Evolutionary conservation across 2,113 vertebrate genomes (phyloP).

Genomic region (Puntigrus tetrazona): DNA sequence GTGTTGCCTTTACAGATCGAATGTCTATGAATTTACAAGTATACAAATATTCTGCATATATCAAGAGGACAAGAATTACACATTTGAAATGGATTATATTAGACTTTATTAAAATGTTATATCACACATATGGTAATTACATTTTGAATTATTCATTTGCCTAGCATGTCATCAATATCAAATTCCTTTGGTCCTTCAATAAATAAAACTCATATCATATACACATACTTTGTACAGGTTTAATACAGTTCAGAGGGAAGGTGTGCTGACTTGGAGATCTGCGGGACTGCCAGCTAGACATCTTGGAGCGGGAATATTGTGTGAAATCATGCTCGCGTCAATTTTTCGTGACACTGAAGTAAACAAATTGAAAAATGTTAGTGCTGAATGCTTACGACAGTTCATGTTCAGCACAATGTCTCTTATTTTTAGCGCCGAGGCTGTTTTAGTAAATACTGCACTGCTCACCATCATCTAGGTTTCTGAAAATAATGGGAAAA

Average conservation of each 20-base stretch:
- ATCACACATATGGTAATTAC: slow-evolving; percentile 80
- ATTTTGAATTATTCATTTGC: slow-evolving; percentile 80
- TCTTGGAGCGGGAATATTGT: not conserved
- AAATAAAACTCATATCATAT: slow-evolving; percentile 91
- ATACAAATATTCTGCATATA: slow-evolving; percentile 43
- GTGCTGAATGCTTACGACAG: not conserved
- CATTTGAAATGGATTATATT: slow-evolving; percentile 81
- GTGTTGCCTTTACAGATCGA: slow-evolving; percentile 13
- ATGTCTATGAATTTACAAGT: slow-evolving; percentile 27
- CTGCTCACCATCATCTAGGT: not conserved
- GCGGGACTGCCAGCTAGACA: slow-evolving; percentile 14
- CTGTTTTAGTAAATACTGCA: not conserved
- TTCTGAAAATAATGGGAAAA: not conserved
- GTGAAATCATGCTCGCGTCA: not conserved
- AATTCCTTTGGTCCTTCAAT: slow-evolving; percentile 92
- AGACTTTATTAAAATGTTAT: slow-evolving; percentile 83
- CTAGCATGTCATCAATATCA: slow-evolving; percentile 81
- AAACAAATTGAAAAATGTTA: not conserved
- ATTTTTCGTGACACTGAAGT: not conserved
- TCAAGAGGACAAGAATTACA: slow-evolving; percentile 76
- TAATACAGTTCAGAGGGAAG: slow-evolving; percentile 78
- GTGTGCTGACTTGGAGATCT: slow-evolving; percentile 63
- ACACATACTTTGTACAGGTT: slow-evolving; percentile 88
- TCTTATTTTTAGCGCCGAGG: not conserved
- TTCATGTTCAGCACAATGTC: not conserved